Evolutionary conservation across 35 echinoderm and acorn worm species (phyloP).

Genomic region (Strongylocentrotus purpuratus): DNA sequence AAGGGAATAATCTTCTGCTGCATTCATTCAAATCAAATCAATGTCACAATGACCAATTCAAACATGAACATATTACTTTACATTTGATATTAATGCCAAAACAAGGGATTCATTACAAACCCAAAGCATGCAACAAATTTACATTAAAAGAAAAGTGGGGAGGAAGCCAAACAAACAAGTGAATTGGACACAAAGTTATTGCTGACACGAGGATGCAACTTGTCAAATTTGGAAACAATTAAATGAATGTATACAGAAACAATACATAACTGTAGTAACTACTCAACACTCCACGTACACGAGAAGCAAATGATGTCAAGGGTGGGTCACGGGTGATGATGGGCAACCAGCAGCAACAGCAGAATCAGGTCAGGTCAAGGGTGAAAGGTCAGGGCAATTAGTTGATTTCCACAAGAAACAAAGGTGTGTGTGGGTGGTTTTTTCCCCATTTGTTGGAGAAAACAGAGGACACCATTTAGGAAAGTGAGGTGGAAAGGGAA

Average conservation of each 20-base stretch:
- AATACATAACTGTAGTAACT: conserved; percentile 24
- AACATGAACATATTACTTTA: background rate
- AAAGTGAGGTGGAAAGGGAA: background rate
- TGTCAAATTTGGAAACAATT: background rate
- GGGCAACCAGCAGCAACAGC: conserved; percentile 39
- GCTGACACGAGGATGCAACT: background rate
- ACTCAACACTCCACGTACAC: conserved; percentile 54
- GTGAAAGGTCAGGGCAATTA: conserved; percentile 48
- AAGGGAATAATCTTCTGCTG: background rate
- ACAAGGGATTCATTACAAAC: background rate
- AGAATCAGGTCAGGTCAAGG: conserved; percentile 58
- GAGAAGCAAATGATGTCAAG: conserved; percentile 55
- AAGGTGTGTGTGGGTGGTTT: background rate
- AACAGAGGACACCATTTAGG: background rate
- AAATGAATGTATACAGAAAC: background rate
- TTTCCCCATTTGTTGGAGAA: background rate
- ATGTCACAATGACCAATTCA: background rate
- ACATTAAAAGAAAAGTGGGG: background rate
- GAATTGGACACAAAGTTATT: background rate
- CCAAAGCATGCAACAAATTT: background rate
- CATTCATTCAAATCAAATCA: background rate
- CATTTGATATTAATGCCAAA: background rate
- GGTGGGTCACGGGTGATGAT: conserved; percentile 44
- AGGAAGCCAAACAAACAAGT: background rate
- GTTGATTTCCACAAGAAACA: background rate